Base-by-base conservation (phyloP, 2,113 vertebrate genomes). In the Desmodus rotundus region DNA sequence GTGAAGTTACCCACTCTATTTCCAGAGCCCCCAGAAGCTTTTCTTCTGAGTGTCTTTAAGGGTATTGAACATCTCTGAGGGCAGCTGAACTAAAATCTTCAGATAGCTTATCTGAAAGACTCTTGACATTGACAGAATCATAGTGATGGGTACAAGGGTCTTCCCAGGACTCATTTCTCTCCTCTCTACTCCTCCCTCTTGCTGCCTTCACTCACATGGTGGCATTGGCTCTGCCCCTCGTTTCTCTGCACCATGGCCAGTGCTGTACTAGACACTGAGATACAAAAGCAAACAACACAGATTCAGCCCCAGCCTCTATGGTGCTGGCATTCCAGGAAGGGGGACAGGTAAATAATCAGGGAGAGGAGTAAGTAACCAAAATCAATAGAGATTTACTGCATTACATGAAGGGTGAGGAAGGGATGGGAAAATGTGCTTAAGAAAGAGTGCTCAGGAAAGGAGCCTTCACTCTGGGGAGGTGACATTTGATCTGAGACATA, bases 191-290 rank as follows among this genome's bases (percentile, higher is more conserved):
- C 41, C 14, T 74, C 10, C 26, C 1, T 20, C 38, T 56, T 2
- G 10, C 36, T 24, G 11, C 47, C 20, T 28, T 45, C 4, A 8
- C 19, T 91, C 24, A 4, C 8, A 0, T 0, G 0, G 19, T 0
- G 17, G 24, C 63, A 3, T 1, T 28, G 26, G 16, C 31, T 14
- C 70, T 36, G 28, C 22, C 10, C n/a, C 8, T 68, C 5, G 3
- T n/a, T n/a, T n/a, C 8, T 24, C 41, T 80, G 36, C 26, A 15
- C 45, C 4, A 0, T 43, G 56, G 43, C 36, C 19, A 8, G 11
- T 17, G 19, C 24, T 43, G 6, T 16, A 11, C 58, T 33, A 6
- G n/a, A 54, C 1, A 11, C 15, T 4, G 24, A n/a, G 43, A 41
- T 17, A 6, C 31, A 52, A 26, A 31, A 14, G n/a, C 5, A 5